phyloP scores from a whole-genome alignment of 2,797 vertebrate species.

The Eulemur mongoz region DNA sequence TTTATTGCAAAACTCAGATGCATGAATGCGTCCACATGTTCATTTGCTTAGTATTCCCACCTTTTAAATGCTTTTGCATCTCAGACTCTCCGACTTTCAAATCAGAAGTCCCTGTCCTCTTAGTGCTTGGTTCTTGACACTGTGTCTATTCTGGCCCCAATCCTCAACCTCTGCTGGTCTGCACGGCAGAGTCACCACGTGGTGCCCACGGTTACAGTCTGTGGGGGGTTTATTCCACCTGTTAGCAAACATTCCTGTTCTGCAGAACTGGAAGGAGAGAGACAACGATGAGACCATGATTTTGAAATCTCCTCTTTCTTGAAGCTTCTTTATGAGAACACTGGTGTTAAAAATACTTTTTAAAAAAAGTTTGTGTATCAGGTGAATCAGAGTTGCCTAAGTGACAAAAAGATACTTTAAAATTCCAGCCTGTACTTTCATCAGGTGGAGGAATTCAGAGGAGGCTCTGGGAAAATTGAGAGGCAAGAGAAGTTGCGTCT shows the following conservation, averaged over 20 bases:
- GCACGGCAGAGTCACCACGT: fast-evolving
- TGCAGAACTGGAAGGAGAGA: background rate
- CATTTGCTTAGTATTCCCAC: background rate
- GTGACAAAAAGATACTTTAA: background rate
- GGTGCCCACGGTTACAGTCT: background rate
- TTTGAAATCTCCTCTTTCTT: background rate
- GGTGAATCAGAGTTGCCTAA: background rate
- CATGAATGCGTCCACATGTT: background rate
- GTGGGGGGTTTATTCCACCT: fast-evolving
- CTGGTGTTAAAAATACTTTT: background rate
- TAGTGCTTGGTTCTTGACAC: background rate
- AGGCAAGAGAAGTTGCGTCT: background rate
- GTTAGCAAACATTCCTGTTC: background rate
- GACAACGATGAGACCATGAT: background rate
- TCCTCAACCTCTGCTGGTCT: background rate
- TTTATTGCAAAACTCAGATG: background rate
- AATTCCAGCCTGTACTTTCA: background rate
- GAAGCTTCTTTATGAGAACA: background rate
- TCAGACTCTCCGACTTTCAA: background rate
- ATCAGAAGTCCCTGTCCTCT: background rate
- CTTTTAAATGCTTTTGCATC: background rate
- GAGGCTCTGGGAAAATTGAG: background rate
- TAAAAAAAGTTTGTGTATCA: background rate
- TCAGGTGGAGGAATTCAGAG: background rate
- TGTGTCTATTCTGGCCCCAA: background rate